phyloP scores from a whole-genome alignment of 2,797 vertebrate species.

The Acipenser transmontanus region DNA sequence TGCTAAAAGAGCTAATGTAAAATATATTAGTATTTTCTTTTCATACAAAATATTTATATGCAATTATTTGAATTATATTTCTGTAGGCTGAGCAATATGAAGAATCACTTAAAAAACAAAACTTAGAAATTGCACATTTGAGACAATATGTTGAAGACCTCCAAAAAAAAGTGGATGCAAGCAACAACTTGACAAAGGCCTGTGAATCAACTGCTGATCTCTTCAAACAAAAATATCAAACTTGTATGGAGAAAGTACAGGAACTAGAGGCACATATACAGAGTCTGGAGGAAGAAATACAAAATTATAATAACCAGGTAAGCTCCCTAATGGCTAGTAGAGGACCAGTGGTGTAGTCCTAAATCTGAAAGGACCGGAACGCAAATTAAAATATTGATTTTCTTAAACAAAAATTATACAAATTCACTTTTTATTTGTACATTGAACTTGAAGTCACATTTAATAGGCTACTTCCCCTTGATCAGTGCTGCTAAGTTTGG shows the following conservation, averaged over 20 bases:
- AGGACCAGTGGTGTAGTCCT: no score
- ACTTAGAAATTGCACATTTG: conserved; percentile 30
- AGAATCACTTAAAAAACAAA: conserved; percentile 34
- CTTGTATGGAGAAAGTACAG: conserved; percentile 40
- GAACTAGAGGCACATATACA: conserved; percentile 38
- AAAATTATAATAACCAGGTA: conserved; percentile 50
- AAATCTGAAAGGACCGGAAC: no score
- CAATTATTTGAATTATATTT: conserved; percentile 31
- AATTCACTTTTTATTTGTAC: no score
- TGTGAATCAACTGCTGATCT: conserved; percentile 34
- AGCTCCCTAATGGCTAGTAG: neutral
- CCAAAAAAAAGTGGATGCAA: conserved; percentile 34
- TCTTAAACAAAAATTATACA: no score
- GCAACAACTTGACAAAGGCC: conserved; percentile 25
- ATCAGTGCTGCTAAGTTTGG: no score
- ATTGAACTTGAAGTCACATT: no score
- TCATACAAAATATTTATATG: no score
- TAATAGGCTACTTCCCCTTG: no score
- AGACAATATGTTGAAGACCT: conserved; percentile 33
- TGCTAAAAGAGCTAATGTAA: no score
- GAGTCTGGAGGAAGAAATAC: conserved; percentile 42
- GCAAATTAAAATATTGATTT: no score
- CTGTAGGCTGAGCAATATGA: conserved; percentile 38
- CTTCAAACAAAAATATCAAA: conserved; percentile 52
- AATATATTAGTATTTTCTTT: no score